Evolutionary conservation across 2,113 vertebrate species (phyloP).

Genomic region (Ammodytes marinus): DNA sequence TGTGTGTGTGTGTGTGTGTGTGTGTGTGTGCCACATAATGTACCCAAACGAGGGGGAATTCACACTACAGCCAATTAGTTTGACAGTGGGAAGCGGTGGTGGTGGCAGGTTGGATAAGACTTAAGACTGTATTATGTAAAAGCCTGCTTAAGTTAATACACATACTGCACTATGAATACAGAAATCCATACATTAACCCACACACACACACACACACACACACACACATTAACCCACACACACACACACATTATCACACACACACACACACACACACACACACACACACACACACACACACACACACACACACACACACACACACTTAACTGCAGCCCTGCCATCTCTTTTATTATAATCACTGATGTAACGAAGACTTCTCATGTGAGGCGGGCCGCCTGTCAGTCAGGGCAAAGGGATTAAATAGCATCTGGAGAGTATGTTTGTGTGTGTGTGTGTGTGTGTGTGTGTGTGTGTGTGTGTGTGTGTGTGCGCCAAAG

Average conservation of each 20-base stretch:
- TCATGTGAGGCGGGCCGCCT: conserved; percentile 8
- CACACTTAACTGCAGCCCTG: neutral
- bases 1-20: too few relatives aligned
- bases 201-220: conserved; percentile 10
- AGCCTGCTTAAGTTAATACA: conserved; percentile 13
- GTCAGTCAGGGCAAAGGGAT: conserved; percentile 31
- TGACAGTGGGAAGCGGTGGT: conserved; percentile 52
- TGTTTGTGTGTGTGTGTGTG: neutral
- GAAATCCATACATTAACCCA: conserved; percentile 8
- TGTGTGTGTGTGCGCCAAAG: too few relatives aligned
- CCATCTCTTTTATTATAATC: neutral
- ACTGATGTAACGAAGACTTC: neutral
- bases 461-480: too few relatives aligned
- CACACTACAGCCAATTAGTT: conserved; percentile 70
- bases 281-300: conserved; percentile 9
- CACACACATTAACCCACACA: conserved; percentile 1
- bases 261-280: neutral
- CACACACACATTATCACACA: conserved; percentile 2
- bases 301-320: neutral
- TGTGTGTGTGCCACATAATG: too few relatives aligned
- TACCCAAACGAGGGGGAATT: conserved; percentile 32
- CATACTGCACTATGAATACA: neutral
- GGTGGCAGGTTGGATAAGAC: conserved; percentile 39
- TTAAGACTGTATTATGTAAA: conserved; percentile 37
- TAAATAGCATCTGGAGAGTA: neutral